These are phyloP conservation scores for Apis mellifera DNA, from an alignment of 1,140 invertebrate species.

Conservation along the genomic window Amel_HAv3.1 CM009940.2:12190501-12191000, in stretches of 20 bases:
- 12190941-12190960: constrained; percentile 67
- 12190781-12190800: constrained; percentile 5
- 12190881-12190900: constrained; percentile 63
- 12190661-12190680: no score
- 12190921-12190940: constrained; percentile 63
- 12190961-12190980: constrained; percentile 58
- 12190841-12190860: constrained; percentile 57
- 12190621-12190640: neutral
- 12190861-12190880: constrained; percentile 66
- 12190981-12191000: constrained; percentile 63
- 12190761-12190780: neutral
- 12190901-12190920: constrained; percentile 56
- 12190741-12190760: constrained; percentile 4
- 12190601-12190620: no score
- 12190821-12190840: constrained; percentile 56
- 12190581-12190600: no score
- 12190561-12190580: no score
- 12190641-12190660: neutral
- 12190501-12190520: no score
- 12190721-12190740: no score
- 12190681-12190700: no score
- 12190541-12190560: no score
- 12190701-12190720: no score
- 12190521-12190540: neutral
- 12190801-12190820: neutral